phyloP scores from a whole-genome alignment of 2,113 vertebrate genomes.

The Verasper variegatus region DNA sequence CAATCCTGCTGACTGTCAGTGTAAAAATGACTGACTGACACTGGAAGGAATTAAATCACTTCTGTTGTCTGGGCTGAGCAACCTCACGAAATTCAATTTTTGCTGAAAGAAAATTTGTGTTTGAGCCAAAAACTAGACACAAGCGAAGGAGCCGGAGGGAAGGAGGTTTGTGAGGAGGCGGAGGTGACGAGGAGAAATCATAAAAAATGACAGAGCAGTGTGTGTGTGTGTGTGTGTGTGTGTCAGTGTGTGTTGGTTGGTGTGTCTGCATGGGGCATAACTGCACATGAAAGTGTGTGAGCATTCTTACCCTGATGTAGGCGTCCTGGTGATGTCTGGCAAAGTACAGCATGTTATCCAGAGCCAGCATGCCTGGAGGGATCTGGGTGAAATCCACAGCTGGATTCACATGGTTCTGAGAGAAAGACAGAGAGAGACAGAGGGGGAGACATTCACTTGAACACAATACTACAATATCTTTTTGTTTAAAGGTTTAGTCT shows the following conservation, averaged over 20 bases:
- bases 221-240: conserved; percentile 32
- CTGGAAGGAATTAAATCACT: background rate
- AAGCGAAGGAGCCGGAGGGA: conserved; percentile 26
- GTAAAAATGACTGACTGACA: background rate
- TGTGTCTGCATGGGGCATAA: background rate
- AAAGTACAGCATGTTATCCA: conserved; percentile 98
- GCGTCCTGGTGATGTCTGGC: conserved; percentile 96
- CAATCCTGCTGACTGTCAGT: background rate
- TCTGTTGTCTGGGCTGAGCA: background rate
- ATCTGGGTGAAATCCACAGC: conserved; percentile 99
- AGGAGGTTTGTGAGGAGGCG: conserved; percentile 15
- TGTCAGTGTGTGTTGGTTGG: conserved; percentile 23
- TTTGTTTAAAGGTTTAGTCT: conserved; percentile 18
- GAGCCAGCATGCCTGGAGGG: conserved; percentile 96
- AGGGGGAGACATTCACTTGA: conserved; percentile 7
- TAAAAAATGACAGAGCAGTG: background rate
- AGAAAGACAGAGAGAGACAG: conserved; percentile 1
- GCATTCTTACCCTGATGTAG: conserved; percentile 91
- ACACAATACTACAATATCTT: background rate
- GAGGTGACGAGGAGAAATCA: conserved; percentile 3
- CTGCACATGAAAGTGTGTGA: background rate
- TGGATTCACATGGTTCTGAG: conserved; percentile 97
- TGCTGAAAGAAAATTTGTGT: background rate
- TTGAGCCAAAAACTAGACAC: conserved; percentile 1
- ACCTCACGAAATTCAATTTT: background rate